Evolutionary conservation across 2,797 vertebrate species (phyloP).

Genomic region (Phoeniculus purpureus): DNA sequence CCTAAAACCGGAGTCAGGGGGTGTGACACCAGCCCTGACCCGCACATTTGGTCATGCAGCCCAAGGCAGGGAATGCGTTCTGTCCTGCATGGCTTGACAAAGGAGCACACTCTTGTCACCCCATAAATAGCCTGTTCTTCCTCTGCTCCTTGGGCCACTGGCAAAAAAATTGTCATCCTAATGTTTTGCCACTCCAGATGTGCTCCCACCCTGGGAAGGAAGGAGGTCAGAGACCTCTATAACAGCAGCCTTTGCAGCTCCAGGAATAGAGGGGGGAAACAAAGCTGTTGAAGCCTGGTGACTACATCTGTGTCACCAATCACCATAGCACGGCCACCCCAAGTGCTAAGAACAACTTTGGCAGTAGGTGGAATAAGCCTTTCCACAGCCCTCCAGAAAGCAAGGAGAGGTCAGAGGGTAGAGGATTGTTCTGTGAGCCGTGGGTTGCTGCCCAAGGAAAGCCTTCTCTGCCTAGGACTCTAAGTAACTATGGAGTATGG

Average conservation of each 20-base stretch:
- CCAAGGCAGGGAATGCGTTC: not conserved
- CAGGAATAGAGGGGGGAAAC: not conserved
- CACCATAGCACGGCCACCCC: not conserved
- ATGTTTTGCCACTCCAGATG: not conserved
- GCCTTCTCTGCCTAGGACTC: not conserved
- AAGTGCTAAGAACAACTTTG: not conserved
- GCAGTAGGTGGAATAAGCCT: not conserved
- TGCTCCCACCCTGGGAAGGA: not conserved
- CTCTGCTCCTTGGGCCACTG: not conserved
- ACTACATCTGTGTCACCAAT: not conserved
- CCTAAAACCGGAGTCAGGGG: not conserved
- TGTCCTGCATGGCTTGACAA: not conserved
- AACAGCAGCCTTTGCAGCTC: not conserved
- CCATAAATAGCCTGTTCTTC: not conserved
- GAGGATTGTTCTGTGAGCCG: fast-evolving
- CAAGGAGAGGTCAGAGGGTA: not conserved
- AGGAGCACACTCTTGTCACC: not conserved
- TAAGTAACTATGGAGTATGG: not conserved
- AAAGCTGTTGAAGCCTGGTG: not conserved
- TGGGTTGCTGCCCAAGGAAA: not conserved
- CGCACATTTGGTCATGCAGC: not conserved
- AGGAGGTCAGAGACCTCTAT: not conserved
- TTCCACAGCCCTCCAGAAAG: not conserved
- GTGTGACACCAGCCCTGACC: not conserved
- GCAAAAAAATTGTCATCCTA: not conserved